Evolutionary conservation across 2,113 vertebrate species (phyloP), one percentile per base, ranked within the genome.

Genomic region (Ariopsis seemanni): DNA sequence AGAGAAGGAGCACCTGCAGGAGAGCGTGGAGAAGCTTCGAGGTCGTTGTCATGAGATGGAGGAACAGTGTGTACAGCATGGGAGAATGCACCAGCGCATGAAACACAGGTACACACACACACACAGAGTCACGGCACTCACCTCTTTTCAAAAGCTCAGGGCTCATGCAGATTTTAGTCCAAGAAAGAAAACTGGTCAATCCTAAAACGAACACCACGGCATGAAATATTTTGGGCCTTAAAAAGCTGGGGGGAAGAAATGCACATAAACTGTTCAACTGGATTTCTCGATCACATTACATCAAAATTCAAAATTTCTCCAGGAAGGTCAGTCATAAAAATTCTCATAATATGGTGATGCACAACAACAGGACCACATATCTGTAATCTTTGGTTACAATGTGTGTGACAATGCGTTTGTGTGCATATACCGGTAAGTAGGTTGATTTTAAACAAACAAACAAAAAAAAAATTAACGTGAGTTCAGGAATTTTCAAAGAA

Each of bases 21-120:
- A 96, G 88, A 95, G 93, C 17, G 92, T 97, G 88, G 95, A 95
- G 90, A 96, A 95, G 91, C 92, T 97, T 92, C 95, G 94, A 94
- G 94, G 93, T 89, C 94, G 96, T 86, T 97, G 97, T 92, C 90
- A 93, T 25, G 95, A 97, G 91, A 93, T 98, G 95, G 96, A 98
- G 91, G 94, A 96, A 53, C 97, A 98, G 82, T 99, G 98, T 91
- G 93, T 98, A 90, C 97, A 97, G 84, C 98, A 99, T 48, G 98
- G 97, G 58, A 95, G 89, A 91, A 94, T 97, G 86, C 97, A 98
- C 89, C 97, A 97, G 90, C 95, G 94, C 89, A 98, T 99, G 98
- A 99, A 97, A 92, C 94, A 94, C 82, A 97, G 97, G 97, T 99
- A 96, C 1, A n/a, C 30, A 83, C 30, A 50, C 77, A 84, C 58